phyloP scores from a whole-genome alignment of 2,113 vertebrate genomes.

The human (Homo sapiens) region GRCh38 chr6:42600001-42600500 shows the following conservation, averaged over 20 bases:
- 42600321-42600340: constrained; percentile 1
- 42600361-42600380: background rate
- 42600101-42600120: background rate
- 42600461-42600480: background rate
- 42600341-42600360: background rate
- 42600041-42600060: background rate
- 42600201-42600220: background rate
- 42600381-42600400: background rate
- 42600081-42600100: background rate
- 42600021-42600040: background rate
- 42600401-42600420: background rate
- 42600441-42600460: background rate
- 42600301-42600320: background rate
- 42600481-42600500: background rate
- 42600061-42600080: background rate
- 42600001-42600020: background rate
- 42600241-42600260: background rate
- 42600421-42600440: background rate
- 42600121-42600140: background rate
- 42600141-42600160: background rate
- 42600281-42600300: background rate
- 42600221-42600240: background rate
- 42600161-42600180: background rate
- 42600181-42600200: background rate
- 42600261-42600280: background rate